Evolutionary conservation across 2,113 vertebrate species (phyloP).

Genomic region (Irena cyanogastra): DNA sequence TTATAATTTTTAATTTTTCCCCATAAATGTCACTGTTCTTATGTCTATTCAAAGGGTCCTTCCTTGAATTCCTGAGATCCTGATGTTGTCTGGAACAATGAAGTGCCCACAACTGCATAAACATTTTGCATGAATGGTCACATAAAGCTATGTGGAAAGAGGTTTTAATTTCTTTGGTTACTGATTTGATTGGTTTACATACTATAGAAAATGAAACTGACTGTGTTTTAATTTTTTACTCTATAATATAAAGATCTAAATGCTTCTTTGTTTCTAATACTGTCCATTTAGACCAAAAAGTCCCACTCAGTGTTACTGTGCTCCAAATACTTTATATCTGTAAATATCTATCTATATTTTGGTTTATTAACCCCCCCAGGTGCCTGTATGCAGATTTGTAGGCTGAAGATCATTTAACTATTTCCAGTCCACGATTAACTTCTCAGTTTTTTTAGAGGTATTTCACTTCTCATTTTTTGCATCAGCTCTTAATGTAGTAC

Average conservation of each 20-base stretch:
- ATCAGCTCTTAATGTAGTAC: neutral
- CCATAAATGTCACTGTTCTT: neutral
- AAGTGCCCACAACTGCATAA: neutral
- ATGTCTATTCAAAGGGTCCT: neutral
- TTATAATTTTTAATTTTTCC: neutral
- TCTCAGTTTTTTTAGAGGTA: neutral
- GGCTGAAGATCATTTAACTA: neutral
- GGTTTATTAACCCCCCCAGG: neutral
- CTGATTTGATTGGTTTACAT: neutral
- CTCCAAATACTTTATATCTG: neutral
- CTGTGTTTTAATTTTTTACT: neutral
- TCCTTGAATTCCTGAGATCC: neutral
- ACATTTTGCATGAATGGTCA: neutral
- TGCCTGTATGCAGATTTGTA: neutral
- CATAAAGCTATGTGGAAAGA: neutral
- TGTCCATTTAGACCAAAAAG: neutral
- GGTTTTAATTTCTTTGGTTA: neutral
- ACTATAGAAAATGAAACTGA: neutral
- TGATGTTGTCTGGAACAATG: neutral
- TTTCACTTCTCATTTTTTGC: neutral
- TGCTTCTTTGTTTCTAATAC: neutral
- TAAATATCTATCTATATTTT: neutral
- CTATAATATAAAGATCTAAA: neutral
- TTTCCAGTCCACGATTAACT: neutral
- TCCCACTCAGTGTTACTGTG: neutral